Evolutionary conservation across 2,797 vertebrate genomes (phyloP), one percentile per base, ranked within the genome.

Genomic region (Pangasius mekongensis): DNA sequence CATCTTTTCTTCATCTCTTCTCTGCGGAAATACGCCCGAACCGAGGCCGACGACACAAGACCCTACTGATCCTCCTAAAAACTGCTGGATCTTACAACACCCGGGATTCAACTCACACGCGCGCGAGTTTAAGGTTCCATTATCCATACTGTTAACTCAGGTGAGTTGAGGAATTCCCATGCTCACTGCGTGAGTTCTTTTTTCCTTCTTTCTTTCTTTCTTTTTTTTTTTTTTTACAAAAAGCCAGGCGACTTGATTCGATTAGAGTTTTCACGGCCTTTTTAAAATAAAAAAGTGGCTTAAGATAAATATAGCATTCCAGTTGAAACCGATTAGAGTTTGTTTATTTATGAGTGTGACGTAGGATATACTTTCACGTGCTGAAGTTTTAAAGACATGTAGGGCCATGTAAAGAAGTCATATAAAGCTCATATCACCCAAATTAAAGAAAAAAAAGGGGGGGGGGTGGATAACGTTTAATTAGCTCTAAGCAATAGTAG

Each of bases 161-260:
- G 92, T 93, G 89, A 93, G 92, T 91, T 88, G 60, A 77, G 87
- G 47, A 87, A 89, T 87, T 86, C 69, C 87, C 52, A 27, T 54
- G 64, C 66, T 54, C 62, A 14, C 36, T 20, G 36, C 24, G 5
- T 47, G 24, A 64, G 22, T 24, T 58, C 14, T 39, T 78, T n/a
- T 47, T 47, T 18, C 1, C 36, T 69, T 0, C 6, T 43, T 71
- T 18, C 2, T 73, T 69, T 0, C 6, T 43, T 71, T 16, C 5
- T 4, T 43, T 43, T 7, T 43, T 43, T 1, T 43, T 43, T 7
- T 43, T 43, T 43, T 43, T 43, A 43, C 6, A 43, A 43, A 20
- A 47, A 33, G 18, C 22, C 18, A 1, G 2, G 33, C 4, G 11
- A 58, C 58, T 36, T 56, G 18, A 24, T 24, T 0, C 33, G 2